These are phyloP conservation scores for Drosophila athabasca DNA, from an alignment of 1,140 invertebrate species.

Conservation along the genomic window DNA sequence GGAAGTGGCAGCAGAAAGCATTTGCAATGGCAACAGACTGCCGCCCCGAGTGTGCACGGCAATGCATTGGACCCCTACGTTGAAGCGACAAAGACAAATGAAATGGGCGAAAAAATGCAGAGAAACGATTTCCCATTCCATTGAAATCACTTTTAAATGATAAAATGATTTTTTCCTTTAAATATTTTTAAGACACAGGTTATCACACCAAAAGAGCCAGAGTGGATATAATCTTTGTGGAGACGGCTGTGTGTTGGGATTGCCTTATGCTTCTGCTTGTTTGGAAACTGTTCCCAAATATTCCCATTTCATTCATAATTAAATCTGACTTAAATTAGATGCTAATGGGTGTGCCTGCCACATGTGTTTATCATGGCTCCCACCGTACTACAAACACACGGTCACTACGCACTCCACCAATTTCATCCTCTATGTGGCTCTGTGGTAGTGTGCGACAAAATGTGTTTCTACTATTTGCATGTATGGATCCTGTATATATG, in stretches of 20 bases:
- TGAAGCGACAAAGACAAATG: slow-evolving; percentile 1
- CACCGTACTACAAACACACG: neutral
- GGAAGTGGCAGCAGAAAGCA: slow-evolving; percentile 67
- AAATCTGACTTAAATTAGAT: too few species aligned
- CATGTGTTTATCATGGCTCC: too few species aligned
- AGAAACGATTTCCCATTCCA: slow-evolving; percentile 12
- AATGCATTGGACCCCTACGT: slow-evolving; percentile 60
- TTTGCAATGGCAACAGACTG: slow-evolving; percentile 60
- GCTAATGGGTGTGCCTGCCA: too few species aligned
- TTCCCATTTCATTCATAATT: neutral
- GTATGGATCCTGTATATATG: too few species aligned
- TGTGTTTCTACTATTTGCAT: too few species aligned
- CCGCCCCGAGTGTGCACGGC: slow-evolving; percentile 57
- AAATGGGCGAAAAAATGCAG: slow-evolving; percentile 14
- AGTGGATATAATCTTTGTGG: too few species aligned
- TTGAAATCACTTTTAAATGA: slow-evolving; percentile 4
- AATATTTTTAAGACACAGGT: slow-evolving; percentile 25
- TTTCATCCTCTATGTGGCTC: neutral
- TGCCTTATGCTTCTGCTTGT: too few species aligned
- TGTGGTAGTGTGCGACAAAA: neutral
- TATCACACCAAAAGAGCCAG: too few species aligned
- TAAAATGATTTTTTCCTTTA: slow-evolving; percentile 40
- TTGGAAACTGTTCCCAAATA: too few species aligned
- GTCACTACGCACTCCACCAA: slow-evolving; percentile 9
- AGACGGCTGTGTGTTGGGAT: too few species aligned